phyloP scores from a whole-genome alignment of 2,888 invertebrate species.

The Cerastis rubricosa region DNA sequence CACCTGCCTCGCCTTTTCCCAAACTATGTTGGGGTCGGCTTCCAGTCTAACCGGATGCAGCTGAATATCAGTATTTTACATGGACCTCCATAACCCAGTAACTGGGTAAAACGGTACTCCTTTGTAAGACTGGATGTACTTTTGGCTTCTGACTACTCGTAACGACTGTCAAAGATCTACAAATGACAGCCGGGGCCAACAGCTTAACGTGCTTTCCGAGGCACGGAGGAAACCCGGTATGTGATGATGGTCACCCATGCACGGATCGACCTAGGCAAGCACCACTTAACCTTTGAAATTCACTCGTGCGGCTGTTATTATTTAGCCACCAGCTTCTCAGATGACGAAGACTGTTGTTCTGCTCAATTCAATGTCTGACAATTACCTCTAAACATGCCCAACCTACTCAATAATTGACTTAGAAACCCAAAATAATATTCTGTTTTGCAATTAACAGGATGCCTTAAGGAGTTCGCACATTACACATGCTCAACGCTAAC shows the following conservation, averaged over 20 bases:
- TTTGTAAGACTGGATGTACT: neutral
- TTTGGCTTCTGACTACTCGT: neutral
- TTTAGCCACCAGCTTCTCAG: neutral
- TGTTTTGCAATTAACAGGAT: constrained; percentile 56
- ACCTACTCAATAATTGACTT: constrained; percentile 44
- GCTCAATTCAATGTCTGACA: constrained; percentile 35
- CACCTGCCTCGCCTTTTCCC: neutral
- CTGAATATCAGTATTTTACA: neutral
- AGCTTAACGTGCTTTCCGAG: neutral
- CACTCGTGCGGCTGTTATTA: neutral
- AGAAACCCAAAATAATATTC: constrained; percentile 53
- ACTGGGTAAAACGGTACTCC: neutral
- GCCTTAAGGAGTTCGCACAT: neutral
- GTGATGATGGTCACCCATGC: neutral
- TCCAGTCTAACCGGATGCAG: neutral
- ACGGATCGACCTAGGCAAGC: neutral
- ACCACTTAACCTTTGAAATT: neutral
- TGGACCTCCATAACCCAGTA: neutral
- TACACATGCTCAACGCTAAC: neutral
- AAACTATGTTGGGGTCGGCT: neutral
- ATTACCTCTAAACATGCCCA: constrained; percentile 26
- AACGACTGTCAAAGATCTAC: neutral
- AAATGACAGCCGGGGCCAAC: neutral
- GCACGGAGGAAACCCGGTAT: neutral
- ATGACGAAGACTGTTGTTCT: neutral